Evolutionary conservation across 2,113 vertebrate genomes (phyloP).

Genomic region (Bolborhynchus lineola): DNA sequence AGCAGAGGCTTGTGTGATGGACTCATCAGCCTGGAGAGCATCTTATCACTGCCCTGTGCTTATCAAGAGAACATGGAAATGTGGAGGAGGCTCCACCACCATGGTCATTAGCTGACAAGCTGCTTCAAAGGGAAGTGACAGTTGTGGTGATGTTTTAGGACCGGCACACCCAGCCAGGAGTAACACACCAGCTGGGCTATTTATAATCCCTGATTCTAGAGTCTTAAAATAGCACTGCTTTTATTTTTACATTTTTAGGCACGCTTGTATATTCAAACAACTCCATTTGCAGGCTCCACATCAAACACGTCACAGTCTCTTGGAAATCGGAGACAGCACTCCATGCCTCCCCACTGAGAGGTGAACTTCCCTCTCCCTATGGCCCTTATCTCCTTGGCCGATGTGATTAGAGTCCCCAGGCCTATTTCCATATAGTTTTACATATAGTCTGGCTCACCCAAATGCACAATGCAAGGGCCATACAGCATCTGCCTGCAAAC

Average conservation of each 20-base stretch:
- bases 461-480: not conserved
- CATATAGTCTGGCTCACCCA: not conserved
- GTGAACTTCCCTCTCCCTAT: not conserved
- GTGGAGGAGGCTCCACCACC: not conserved
- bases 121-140: slow-evolving; percentile 30
- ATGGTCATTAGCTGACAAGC: not conserved
- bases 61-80: not conserved
- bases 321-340: rapidly evolving
- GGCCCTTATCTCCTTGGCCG: not conserved
- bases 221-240: slow-evolving; percentile 42
- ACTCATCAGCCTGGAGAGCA: not conserved
- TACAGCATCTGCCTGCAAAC: not conserved
- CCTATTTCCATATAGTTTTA: not conserved
- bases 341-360: not conserved
- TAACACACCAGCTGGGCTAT: slow-evolving; percentile 18
- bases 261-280: not conserved
- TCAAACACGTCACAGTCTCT: not conserved
- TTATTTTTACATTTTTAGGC: slow-evolving; percentile 28
- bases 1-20: not conserved
- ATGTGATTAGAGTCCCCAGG: not conserved
- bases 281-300: not conserved
- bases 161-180: slow-evolving; percentile 27
- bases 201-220: slow-evolving; percentile 26
- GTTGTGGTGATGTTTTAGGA: not conserved
- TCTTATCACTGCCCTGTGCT: not conserved